Percentiles rank a stretch among this genome's conserved stretches.
These are phyloP conservation scores for Poeciliopsis retropinna DNA, from an alignment of 2,113 vertebrate genomes.

Conservation along the genomic window DNA sequence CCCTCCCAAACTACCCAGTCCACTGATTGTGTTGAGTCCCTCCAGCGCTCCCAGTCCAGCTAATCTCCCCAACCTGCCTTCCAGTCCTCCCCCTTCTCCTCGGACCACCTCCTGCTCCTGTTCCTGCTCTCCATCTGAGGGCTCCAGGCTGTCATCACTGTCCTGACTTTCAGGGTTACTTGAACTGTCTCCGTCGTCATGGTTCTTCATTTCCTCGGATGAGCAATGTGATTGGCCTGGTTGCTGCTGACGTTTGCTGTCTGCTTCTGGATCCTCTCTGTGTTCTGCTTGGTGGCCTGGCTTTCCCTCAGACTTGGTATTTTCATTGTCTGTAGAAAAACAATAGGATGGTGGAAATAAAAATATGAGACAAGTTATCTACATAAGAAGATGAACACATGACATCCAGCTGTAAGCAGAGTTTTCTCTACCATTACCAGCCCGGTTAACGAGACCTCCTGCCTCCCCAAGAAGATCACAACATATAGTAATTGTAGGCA, in stretches of 20 bases:
- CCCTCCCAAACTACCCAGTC: conserved; percentile 85
- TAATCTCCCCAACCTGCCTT: conserved; percentile 41
- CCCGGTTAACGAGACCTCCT: too few species aligned
- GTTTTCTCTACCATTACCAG: neutral
- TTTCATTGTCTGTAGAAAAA: conserved; percentile 87
- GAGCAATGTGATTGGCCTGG: conserved; percentile 68
- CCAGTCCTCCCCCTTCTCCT: conserved; percentile 61
- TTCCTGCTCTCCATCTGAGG: conserved; percentile 91
- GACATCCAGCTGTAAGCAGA: neutral
- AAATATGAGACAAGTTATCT: neutral
- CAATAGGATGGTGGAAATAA: neutral
- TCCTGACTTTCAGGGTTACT: conserved; percentile 96
- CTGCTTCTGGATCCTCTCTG: conserved; percentile 89
- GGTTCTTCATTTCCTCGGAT: conserved; percentile 91
- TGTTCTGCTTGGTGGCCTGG: conserved; percentile 89
- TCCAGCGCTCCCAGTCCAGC: conserved; percentile 76
- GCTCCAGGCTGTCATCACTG: conserved; percentile 95
- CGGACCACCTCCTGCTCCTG: conserved; percentile 63
- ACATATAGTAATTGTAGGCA: too few species aligned
- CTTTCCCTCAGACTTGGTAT: conserved; percentile 93
- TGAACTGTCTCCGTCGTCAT: conserved; percentile 94
- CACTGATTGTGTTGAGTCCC: conserved; percentile 79
- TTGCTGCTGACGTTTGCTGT: conserved; percentile 88
- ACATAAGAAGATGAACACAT: neutral
- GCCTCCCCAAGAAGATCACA: too few species aligned